Conservation (phyloP, 2,888 invertebrate species). For the Oligia latruncula region DNA sequence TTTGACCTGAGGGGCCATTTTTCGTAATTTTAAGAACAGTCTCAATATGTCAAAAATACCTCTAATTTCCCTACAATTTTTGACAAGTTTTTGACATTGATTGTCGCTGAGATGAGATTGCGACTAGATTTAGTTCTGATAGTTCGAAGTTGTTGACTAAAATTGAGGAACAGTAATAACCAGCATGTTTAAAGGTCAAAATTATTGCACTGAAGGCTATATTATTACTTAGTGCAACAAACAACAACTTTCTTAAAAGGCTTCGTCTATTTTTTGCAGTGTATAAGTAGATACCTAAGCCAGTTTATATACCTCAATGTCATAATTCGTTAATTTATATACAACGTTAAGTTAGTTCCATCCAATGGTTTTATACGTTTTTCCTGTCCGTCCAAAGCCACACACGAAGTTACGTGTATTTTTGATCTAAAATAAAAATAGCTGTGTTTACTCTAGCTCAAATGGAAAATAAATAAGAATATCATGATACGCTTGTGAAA, state of each 20-base stretch:
- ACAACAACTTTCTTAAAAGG: neutral
- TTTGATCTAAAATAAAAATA: constrained; percentile 70
- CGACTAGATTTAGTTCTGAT: neutral
- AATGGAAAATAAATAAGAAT: constrained; percentile 67
- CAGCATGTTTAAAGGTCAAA: neutral
- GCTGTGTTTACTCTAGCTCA: constrained; percentile 65
- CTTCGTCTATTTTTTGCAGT: neutral
- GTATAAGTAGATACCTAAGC: neutral
- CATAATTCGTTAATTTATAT: constrained; percentile 38
- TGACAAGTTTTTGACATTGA: too few relatives aligned
- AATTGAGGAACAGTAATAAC: neutral
- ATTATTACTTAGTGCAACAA: neutral
- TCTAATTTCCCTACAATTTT: too few relatives aligned
- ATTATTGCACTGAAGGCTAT: neutral
- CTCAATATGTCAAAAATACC: too few relatives aligned
- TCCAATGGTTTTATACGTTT: constrained; percentile 59
- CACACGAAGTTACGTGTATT: constrained; percentile 72
- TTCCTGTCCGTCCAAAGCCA: constrained; percentile 61
- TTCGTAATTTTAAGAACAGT: too few relatives aligned
- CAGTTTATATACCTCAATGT: neutral
- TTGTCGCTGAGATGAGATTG: too few relatives aligned
- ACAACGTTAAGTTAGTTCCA: constrained; percentile 31
- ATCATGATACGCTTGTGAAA: constrained; percentile 64
- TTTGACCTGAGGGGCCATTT: neutral
- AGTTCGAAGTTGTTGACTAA: neutral